phyloP scores from a whole-genome alignment of 2,888 invertebrate genomes.

The Trichopoda pennipes region DNA sequence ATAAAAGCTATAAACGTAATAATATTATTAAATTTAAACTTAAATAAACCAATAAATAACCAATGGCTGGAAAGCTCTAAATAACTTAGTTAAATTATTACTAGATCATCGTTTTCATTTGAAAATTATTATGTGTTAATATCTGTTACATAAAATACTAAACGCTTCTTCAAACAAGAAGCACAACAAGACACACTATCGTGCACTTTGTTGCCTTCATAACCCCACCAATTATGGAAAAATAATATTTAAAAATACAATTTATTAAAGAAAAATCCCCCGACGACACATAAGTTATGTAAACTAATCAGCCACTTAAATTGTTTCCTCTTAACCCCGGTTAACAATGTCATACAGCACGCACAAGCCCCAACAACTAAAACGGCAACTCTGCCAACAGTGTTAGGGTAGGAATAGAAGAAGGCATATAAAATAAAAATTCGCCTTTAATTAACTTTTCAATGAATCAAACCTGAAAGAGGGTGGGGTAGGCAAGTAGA shows the following conservation, averaged over 20 bases:
- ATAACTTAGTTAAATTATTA: too few species aligned
- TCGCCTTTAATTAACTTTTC: constrained; percentile 55
- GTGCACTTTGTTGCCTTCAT: too few species aligned
- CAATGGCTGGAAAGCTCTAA: too few species aligned
- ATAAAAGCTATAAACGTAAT: too few species aligned
- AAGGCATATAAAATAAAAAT: constrained; percentile 25
- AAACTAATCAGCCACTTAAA: not conserved
- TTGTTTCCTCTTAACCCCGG: not conserved
- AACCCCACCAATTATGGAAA: too few species aligned
- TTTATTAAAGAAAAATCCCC: not conserved
- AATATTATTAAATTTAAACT: too few species aligned
- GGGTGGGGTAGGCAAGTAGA: not conserved
- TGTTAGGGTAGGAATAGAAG: constrained; percentile 28
- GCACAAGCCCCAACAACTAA: not conserved
- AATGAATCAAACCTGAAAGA: constrained; percentile 34
- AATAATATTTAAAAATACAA: not conserved
- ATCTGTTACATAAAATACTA: too few species aligned
- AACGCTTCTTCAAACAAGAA: too few species aligned
- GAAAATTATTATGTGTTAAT: too few species aligned
- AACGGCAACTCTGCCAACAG: constrained; percentile 14
- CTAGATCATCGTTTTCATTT: too few species aligned
- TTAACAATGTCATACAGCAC: not conserved
- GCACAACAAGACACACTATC: too few species aligned
- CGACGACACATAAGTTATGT: not conserved
- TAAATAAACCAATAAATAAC: too few species aligned